Evolutionary conservation across 2,797 vertebrate species (phyloP), one percentile per base, ranked within the genome.

Genomic region (Leptatherina wallacei): DNA sequence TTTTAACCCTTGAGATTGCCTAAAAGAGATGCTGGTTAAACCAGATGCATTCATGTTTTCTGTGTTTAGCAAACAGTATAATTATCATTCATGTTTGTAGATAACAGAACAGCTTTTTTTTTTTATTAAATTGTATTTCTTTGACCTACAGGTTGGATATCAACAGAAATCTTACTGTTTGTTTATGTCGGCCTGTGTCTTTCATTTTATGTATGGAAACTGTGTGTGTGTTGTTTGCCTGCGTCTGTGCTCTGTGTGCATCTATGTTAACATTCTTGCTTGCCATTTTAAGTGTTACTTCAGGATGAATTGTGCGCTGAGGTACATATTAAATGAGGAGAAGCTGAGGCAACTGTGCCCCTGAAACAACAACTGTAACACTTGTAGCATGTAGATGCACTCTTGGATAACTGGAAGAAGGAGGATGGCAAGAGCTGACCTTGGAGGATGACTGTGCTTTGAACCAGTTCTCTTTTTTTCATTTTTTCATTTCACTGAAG

Each of bases 261-360:
- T 81, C 27, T 68, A 20, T 88, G 77, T 89, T 90, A 85, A 91
- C 69, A 77, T 62, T 76, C 61, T 68, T 68, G 85, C 85, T 89
- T 91, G 82, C 82, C 11, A 69, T 83, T 71, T 65, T 38, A 71
- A 81, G 58, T 63, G 14, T 62, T 65, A 66, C 78, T 81, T 69
- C 81, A 87, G 85, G 89, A 89, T 84, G 83, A 88, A 74, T 81
- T 73, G 20, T 86, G 87, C 77, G 69, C 77, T 85, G 81, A 82
- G 81, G 55, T 78, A 47, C 40, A 69, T 69, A 29, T 75, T 63
- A 27, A 66, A 49, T 47, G 24, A 58, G 44, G n/a, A 77, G 55
- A n/a, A 16, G 6, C 49, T 59, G 55, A 81, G 49, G 24, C 7
- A 3, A 77, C 29, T 7, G 2, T 44, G 8, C 63, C 65, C 63